Percentiles rank a stretch among this genome's conserved stretches.
Evolutionary conservation across 2,113 vertebrate genomes (phyloP).

Genomic region (Thunnus maccoyii): DNA sequence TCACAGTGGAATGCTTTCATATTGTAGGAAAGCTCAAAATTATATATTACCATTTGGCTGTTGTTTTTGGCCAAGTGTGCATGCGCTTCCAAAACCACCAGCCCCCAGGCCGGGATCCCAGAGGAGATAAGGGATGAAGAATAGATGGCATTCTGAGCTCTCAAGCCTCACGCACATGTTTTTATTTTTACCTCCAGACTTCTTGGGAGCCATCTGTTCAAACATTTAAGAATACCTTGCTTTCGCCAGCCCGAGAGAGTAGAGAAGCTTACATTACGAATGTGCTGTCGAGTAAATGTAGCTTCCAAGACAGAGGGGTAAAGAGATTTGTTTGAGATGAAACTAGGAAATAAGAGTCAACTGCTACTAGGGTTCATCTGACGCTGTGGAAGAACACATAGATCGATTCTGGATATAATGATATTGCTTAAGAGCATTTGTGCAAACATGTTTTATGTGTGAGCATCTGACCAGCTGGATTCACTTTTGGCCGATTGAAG

Average conservation of each 20-base stretch:
- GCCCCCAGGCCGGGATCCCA: conserved; percentile 62
- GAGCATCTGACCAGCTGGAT: conserved; percentile 39
- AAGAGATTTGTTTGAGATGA: conserved; percentile 29
- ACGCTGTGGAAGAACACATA: neutral
- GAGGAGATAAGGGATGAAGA: conserved; percentile 75
- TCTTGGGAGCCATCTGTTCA: conserved; percentile 77
- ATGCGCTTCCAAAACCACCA: conserved; percentile 69
- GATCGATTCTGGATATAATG: neutral
- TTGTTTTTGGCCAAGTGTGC: conserved; percentile 62
- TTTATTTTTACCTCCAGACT: conserved; percentile 79
- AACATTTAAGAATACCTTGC: conserved; percentile 79
- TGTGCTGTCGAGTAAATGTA: conserved; percentile 71
- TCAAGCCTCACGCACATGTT: conserved; percentile 64
- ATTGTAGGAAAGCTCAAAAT: conserved; percentile 63
- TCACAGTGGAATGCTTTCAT: conserved; percentile 56
- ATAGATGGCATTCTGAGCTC: conserved; percentile 71
- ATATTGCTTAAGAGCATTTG: conserved; percentile 1
- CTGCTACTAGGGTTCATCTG: conserved; percentile 11
- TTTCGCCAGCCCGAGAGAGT: conserved; percentile 57
- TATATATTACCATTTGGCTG: conserved; percentile 56
- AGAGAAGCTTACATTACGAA: conserved; percentile 60
- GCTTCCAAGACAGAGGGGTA: conserved; percentile 38
- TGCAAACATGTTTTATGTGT: conserved; percentile 1
- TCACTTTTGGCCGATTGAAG: conserved; percentile 39
- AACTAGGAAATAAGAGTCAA: conserved; percentile 43